Base-by-base conservation (phyloP, 2,888 invertebrate genomes). In the Protula sp. region DNA sequence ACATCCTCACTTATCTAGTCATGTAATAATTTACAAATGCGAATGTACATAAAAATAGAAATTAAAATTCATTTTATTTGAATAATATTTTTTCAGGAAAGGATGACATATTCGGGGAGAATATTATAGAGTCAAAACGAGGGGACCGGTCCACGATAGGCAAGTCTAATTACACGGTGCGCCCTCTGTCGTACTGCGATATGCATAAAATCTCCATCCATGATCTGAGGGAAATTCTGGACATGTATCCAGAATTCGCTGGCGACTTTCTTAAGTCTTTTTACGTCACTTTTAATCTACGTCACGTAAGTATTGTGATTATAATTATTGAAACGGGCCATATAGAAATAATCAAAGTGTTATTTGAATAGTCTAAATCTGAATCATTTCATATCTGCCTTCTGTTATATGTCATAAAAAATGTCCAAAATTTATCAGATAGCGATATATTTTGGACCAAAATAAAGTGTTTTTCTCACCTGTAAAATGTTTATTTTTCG, bases 61-160 rank as follows among this genome's bases (percentile, higher is more conserved):
- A n/a, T n/a, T n/a, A n/a, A n/a, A n/a, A n/a, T n/a, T n/a, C n/a
- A n/a, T n/a, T n/a, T n/a, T n/a, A n/a, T n/a, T n/a, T n/a, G n/a
- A n/a, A n/a, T n/a, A n/a, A n/a, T 22, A 58, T 24, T 28, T 54
- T 55, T 63, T 4, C 63, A 80, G 81, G 80, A 24, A 78, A 79
- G 65, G 79, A 80, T 55, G 81, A 81, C 61, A 79, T 80, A 48
- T 80, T 81, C 60, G 81, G 81, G 2, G 78, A 77, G 29, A 74
- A 78, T 53, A 67, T 78, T 22, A 68, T 67, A 54, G 59, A 67
- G 56, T 29, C 60, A 4, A 31, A 29, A 22, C 58, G 53, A 19
- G 31, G 51, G 19, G 58, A 56, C 9, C 38, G 26, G 53, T 65
- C 70, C n/a, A 58, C 66, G 2, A 62, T 72, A 1, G 74, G 75